Percentiles rank a stretch among this genome's conserved stretches.
Conservation (phyloP, 2,797 vertebrate species). For the Phylloscopus collybita region DNA sequence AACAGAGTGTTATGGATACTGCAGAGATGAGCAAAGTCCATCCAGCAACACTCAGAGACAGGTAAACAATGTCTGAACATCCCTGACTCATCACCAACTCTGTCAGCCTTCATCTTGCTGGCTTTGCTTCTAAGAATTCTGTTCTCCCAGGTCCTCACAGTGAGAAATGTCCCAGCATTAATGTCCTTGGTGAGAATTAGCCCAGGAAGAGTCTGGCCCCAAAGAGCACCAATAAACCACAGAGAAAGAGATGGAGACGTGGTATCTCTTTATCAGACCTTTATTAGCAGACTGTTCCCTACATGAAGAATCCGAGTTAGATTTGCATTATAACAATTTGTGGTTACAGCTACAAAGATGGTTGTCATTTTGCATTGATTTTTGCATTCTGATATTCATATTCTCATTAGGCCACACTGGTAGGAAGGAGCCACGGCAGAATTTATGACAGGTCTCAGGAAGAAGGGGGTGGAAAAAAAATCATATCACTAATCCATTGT, state of each 20-base stretch:
- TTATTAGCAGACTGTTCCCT: conserved; percentile 81
- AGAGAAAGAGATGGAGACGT: not conserved
- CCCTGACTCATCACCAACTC: not conserved
- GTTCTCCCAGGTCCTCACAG: not conserved
- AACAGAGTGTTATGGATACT: not conserved
- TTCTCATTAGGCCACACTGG: conserved; percentile 64
- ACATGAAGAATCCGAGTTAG: conserved; percentile 67
- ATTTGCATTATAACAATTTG: conserved; percentile 72
- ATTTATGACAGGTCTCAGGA: not conserved
- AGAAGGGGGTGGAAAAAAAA: not conserved
- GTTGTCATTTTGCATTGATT: conserved; percentile 78
- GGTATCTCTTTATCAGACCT: conserved; percentile 72
- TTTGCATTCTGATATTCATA: conserved; percentile 69
- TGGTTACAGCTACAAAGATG: conserved; percentile 69
- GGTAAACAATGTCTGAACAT: not conserved
- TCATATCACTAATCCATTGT: not conserved
- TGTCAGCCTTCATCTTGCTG: not conserved
- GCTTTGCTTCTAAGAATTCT: not conserved
- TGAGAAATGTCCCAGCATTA: not conserved
- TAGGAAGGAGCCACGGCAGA: conserved; percentile 51
- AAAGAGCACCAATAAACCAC: not conserved
- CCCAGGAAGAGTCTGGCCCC: not conserved
- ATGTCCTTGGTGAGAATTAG: not conserved
- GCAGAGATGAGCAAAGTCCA: not conserved
- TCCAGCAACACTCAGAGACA: not conserved